Base-by-base conservation (phyloP, 2,888 invertebrate genomes). In the Pseudoips prasinana region DNA sequence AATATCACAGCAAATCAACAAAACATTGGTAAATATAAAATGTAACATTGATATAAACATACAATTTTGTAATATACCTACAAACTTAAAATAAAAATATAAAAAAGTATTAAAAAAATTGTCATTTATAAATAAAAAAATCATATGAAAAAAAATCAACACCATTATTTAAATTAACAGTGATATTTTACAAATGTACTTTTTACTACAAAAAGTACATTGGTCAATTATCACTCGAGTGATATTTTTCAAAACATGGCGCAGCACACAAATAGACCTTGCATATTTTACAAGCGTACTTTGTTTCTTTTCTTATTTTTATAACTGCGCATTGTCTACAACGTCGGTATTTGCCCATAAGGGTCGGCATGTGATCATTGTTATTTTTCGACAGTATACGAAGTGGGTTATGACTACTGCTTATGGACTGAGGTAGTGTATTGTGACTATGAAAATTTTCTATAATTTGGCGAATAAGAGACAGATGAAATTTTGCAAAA, bases 221-320 rank as follows among this genome's bases (percentile, higher is more conserved):
- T 32, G 25, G 25, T 32, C 25, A 32, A 25, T 32, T 31, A 33
- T 29, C 22, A 29, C 27, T 28, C 25, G 28, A 33, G 33, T 37
- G 37, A 37, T 37, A 37, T 28, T 33, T 33, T 24, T 33, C 25
- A 7, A 37, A 37, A 37, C 33, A 37, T 27, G 37, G 33, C 0
- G 37, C 37, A 27, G 33, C 37, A 28, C 37, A 33, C 22, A 45
- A 32, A 42, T 45, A 42, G 8, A 45, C 42, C 17, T 35, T 46
- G 27, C 42, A 46, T 25, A 24, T 42, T 39, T 30, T 20, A 38
- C 42, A 42, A 27, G 29, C 3, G 31, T 32, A 46, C 22, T 7
- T 9, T 27, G 46, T 47, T 29, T 47, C 25, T 33, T 37, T 37
- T 26, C 46, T 32, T 25, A 27, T 18, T 31, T 40, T 39, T 31